Evolutionary conservation across 1,140 invertebrate species (phyloP), one percentile per base, ranked within the genome.

Genomic region (Drosophila kikkawai): DNA sequence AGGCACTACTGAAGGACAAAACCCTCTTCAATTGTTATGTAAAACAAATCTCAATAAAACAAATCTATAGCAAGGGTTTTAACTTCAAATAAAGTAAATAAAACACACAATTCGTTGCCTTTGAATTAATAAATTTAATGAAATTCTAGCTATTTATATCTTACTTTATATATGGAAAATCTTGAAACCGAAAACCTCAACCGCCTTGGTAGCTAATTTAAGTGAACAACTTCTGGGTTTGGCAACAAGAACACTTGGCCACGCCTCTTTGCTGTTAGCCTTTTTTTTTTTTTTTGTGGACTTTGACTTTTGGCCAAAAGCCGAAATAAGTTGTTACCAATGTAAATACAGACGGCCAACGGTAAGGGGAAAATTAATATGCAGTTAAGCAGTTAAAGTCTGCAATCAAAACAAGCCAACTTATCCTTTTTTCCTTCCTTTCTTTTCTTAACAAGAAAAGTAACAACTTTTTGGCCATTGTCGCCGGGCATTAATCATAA

Each of bases 211-310:
- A 53, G 48, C 71, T 42, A 75, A 75, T 75, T 75, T 64, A 41
- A 53, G 58, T n/a, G 50, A 75, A 75, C 71, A 75, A 56, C 50
- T 64, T 75, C 37, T 55, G 45, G 26, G 51, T 59, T 48, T 53
- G 64, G 26, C 69, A 70, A 50, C 29, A 70, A 73, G 48, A 69
- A 55, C 48, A 75, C 59, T 50, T 11, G 59, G 61, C 44, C 69
- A 77, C 83, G 82, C 82, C 82, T 51, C 61, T 87, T 79, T 65
- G 65, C 51, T 86, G 82, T 87, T 86, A 13, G 15, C 22, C n/a
- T 39, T 39, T 19, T 42, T 44, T 51, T 26, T 65, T 51, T 56
- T 70, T 56, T 51, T 53, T 78, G 60, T 45, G 48, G 50, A 19
- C 58, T 78, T 53, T 81, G 73, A 76, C 59, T 80, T 80, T 83